phyloP scores from a whole-genome alignment of 1,140 invertebrate genomes.

The Bombus turneri region DNA sequence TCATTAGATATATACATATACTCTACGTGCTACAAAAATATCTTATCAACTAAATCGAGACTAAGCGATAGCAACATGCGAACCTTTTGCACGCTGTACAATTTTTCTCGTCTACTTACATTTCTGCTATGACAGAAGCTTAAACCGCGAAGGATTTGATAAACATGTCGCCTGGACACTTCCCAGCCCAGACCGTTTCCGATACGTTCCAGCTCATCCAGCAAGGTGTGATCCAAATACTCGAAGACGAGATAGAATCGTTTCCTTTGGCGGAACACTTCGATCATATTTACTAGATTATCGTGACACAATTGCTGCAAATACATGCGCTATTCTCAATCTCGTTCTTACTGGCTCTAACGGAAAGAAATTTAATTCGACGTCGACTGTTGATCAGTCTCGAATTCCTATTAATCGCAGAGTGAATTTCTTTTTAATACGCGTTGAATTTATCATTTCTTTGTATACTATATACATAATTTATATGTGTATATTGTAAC shows the following conservation, averaged over 20 bases:
- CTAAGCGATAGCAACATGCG: no score
- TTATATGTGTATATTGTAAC: no score
- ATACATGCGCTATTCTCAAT: not conserved
- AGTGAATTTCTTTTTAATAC: no score
- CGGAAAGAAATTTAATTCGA: no score
- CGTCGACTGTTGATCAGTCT: no score
- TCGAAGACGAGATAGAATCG: constrained; percentile 95
- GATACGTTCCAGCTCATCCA: constrained; percentile 91
- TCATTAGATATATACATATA: not conserved
- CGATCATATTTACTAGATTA: constrained; percentile 94
- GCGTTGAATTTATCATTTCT: no score
- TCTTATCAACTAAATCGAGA: not conserved
- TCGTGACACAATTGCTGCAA: constrained; percentile 92
- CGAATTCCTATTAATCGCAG: no score
- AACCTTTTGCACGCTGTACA: not conserved
- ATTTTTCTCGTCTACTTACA: constrained; percentile 83
- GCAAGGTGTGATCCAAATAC: constrained; percentile 92
- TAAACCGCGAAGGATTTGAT: constrained; percentile 92
- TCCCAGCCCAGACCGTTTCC: constrained; percentile 88
- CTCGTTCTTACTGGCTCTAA: not conserved
- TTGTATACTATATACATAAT: no score
- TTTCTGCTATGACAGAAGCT: constrained; percentile 93
- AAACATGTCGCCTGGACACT: constrained; percentile 88
- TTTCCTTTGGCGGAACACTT: constrained; percentile 92
- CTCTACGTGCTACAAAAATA: no score